These are phyloP conservation scores for Emydura subglobosa DNA, from an alignment of 2,113 vertebrate species.

Conservation along the genomic window DNA sequence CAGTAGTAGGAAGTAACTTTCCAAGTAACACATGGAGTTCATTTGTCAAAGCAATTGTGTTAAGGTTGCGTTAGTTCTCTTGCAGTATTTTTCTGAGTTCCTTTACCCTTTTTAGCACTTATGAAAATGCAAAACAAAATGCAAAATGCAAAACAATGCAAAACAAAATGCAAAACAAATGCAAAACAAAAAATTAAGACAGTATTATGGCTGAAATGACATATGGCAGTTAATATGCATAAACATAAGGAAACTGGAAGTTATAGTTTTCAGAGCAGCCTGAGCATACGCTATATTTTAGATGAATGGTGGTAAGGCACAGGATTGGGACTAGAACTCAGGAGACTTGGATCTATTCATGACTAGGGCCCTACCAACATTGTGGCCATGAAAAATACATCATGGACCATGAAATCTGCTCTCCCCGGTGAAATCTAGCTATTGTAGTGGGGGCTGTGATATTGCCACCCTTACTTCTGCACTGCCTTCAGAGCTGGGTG, in stretches of 20 bases:
- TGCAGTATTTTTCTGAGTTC: conserved; percentile 41
- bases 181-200: not conserved
- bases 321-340: conserved; percentile 15
- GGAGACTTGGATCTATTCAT: not conserved
- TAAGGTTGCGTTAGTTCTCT: conserved; percentile 21
- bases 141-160: not conserved
- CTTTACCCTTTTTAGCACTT: conserved; percentile 36
- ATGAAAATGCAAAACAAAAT: conserved; percentile 34
- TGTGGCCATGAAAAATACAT: too few species aligned
- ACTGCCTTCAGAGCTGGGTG: too few species aligned
- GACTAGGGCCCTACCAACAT: too few species aligned
- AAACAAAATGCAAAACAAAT: too few species aligned
- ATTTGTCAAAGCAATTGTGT: conserved; percentile 21
- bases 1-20: conserved; percentile 49
- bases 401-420: too few species aligned
- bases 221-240: not conserved
- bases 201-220: not conserved
- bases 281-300: not conserved
- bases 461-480: too few species aligned
- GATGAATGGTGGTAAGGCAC: not conserved
- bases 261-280: not conserved
- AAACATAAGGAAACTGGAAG: not conserved
- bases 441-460: too few species aligned
- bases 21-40: conserved; percentile 22
- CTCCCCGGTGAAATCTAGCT: too few species aligned